Percentiles rank a stretch among this genome's conserved stretches.
These are phyloP conservation scores for Actinia equina DNA, from an alignment of 64 coral and sea anemone species.

Conservation along the genomic window DNA sequence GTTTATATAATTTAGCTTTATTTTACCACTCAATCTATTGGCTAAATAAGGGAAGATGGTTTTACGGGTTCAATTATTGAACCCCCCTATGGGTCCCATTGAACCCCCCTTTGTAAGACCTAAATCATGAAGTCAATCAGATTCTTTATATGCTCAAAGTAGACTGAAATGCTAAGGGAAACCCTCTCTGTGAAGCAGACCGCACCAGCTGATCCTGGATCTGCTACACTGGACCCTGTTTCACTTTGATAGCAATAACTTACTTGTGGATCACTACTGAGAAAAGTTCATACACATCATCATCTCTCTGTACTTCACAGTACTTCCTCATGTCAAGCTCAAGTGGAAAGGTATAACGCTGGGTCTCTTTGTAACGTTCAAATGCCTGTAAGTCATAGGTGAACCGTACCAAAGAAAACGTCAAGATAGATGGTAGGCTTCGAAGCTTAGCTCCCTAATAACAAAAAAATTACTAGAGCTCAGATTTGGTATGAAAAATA, in stretches of 20 bases:
- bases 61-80: too few relatives aligned
- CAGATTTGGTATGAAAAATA: too few relatives aligned
- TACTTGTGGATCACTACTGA: conserved; percentile 90
- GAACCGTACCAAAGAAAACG: conserved; percentile 76
- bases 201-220: too few relatives aligned
- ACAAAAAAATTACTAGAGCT: background rate
- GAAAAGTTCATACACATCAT: conserved; percentile 64
- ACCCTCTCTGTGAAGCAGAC: too few relatives aligned
- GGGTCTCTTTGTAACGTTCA: conserved; percentile 71
- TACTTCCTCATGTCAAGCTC: conserved; percentile 63
- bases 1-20: too few relatives aligned
- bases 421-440: conserved; percentile 64
- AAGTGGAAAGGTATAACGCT: conserved; percentile 69
- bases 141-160: too few relatives aligned
- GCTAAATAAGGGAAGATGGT: too few relatives aligned
- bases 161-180: too few relatives aligned
- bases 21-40: too few relatives aligned
- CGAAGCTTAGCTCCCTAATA: conserved; percentile 53
- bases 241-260: background rate
- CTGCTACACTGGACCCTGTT: background rate
- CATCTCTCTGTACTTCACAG: conserved; percentile 46
- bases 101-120: too few relatives aligned
- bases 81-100: too few relatives aligned
- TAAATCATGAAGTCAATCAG: too few relatives aligned
- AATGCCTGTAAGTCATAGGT: conserved; percentile 55